A percentile compares a stretch with the other conserved stretches of the same genome.
phyloP scores from a whole-genome alignment of 2,888 invertebrate species.

The Aporophyla nigra region DNA sequence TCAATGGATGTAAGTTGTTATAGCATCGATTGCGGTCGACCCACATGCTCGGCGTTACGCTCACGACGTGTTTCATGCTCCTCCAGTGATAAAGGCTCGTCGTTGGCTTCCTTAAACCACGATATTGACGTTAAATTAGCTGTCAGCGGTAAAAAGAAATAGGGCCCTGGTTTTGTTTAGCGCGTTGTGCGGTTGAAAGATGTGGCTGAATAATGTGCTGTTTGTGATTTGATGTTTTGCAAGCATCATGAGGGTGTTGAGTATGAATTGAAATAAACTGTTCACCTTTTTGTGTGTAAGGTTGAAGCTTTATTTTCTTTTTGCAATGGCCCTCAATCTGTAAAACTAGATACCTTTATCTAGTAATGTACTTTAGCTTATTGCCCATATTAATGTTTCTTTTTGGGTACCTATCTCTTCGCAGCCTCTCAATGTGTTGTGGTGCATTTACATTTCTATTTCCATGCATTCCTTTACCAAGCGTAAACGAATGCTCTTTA shows the following conservation, averaged over 20 bases:
- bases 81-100: conserved; percentile 62
- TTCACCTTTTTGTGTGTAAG: not conserved
- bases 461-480: conserved; percentile 2
- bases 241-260: conserved; percentile 4
- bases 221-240: conserved; percentile 35
- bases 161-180: conserved; percentile 40
- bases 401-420: not conserved
- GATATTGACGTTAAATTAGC: conserved; percentile 62
- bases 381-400: not conserved
- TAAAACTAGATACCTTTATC: not conserved
- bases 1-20: conserved; percentile 66
- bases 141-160: conserved; percentile 51
- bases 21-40: conserved; percentile 70
- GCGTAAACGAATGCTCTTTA: conserved; percentile 3
- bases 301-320: not conserved
- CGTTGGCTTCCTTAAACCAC: conserved; percentile 59
- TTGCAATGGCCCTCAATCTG: not conserved
- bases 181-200: conserved; percentile 34
- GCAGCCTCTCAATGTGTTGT: not conserved
- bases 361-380: not conserved
- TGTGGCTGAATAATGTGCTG: conserved; percentile 35
- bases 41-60: conserved; percentile 70
- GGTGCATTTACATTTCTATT: conserved; percentile 4
- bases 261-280: conserved; percentile 18
- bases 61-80: conserved; percentile 65